Evolutionary conservation across 2,113 vertebrate genomes (phyloP), one percentile per base, ranked within the genome.

Genomic region (Pongo abelii): DNA sequence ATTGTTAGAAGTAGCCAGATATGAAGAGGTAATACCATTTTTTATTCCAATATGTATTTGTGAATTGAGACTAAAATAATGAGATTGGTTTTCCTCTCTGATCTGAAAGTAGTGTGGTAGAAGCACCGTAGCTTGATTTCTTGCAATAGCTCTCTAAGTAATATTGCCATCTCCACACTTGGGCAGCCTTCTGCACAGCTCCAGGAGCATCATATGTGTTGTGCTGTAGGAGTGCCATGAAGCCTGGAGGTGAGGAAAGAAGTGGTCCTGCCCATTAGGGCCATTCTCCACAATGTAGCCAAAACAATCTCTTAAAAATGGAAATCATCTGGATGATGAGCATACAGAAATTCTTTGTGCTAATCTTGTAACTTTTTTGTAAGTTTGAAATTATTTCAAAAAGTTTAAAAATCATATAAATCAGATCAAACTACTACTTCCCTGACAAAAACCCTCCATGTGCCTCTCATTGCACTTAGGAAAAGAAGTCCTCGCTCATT

Each of bases 381-480:
- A 75, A 85, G 23, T 74, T 80, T 89, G 30, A 80, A 84, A 81
- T 93, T 78, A 95, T 48, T 92, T 96, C 25, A 92, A 75, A 95
- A 75, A 70, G 70, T 69, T 75, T 23, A 50, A 23, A 52, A 57
- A 69, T 43, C 57, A 61, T 70, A 3, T 75, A 67, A 74, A 43
- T 84, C 46, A 77, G 17, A 43, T 85, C 40, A 74, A 61, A 70
- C 23, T 74, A 55, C 43, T 46, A 25, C 61, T 69, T n/a, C n/a
- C 5, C 14, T 84, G 22, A 87, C 86, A 17, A 84, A 86, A 78
- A 48, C 10, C 72, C 25, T 70, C 61, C 35, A n/a, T 38, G 93
- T 55, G 50, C n/a, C 48, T 93, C 69, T 23, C 38, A 35, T n/a
- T 74, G 59, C 55, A 69, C 46, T 92, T 55, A 50, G 32, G 25